Evolutionary conservation across 1,140 invertebrate genomes (phyloP).

Genomic region (Vanessa atalanta): DNA sequence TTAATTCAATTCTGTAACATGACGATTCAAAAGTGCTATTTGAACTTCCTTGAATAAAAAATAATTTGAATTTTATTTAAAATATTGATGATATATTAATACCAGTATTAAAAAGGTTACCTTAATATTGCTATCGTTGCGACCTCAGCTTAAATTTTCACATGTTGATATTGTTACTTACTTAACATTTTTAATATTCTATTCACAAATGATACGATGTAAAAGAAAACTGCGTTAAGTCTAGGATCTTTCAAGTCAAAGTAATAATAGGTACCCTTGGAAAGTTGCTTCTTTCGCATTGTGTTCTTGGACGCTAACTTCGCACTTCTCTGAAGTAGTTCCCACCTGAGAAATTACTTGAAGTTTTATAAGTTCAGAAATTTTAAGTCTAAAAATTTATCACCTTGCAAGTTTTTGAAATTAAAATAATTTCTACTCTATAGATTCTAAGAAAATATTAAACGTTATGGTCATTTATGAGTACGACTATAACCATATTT

Average conservation of each 20-base stretch:
- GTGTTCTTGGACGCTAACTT: conserved; percentile 39
- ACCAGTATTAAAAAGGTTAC: too few species aligned
- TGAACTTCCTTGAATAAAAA: too few species aligned
- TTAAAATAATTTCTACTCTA: conserved; percentile 14
- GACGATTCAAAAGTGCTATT: too few species aligned
- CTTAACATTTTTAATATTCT: neutral
- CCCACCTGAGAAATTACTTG: conserved; percentile 50
- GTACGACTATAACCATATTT: too few species aligned
- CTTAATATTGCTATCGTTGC: too few species aligned
- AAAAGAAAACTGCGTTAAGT: neutral
- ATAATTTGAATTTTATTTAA: too few species aligned
- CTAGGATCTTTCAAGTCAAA: conserved; percentile 34
- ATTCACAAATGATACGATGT: neutral
- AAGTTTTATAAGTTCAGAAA: conserved; percentile 44
- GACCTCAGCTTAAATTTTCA: too few species aligned
- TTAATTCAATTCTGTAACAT: too few species aligned
- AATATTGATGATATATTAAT: too few species aligned
- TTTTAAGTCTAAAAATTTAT: conserved; percentile 42
- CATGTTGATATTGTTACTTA: neutral
- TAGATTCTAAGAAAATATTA: neutral
- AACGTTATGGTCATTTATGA: neutral
- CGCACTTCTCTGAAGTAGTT: conserved; percentile 45
- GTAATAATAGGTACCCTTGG: conserved; percentile 46
- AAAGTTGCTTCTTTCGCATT: conserved; percentile 38
- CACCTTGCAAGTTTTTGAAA: conserved; percentile 29